phyloP scores from a whole-genome alignment of 2,888 invertebrate genomes.

The Eurois occulta region DNA sequence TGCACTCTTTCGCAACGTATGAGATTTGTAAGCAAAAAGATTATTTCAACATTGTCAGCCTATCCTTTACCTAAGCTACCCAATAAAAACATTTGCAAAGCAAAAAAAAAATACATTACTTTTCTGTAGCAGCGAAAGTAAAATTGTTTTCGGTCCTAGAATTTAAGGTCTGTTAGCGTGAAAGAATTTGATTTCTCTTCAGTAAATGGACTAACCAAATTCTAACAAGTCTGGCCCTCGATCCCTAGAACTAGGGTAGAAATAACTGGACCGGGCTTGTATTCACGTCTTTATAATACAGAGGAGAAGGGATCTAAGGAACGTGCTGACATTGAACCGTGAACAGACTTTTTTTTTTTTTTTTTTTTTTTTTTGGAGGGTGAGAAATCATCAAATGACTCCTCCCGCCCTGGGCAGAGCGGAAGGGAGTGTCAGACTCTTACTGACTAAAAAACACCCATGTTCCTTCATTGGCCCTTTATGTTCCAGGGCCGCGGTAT shows the following conservation, averaged over 20 bases:
- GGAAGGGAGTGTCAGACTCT: too few species aligned
- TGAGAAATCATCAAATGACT: too few species aligned
- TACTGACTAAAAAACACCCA: too few species aligned
- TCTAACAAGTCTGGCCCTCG: conserved; percentile 37
- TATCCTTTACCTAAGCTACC: background rate
- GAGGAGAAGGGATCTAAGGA: conserved; percentile 62
- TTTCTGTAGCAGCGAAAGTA: conserved; percentile 11
- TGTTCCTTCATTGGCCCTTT: too few species aligned
- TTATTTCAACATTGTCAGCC: conserved; percentile 14
- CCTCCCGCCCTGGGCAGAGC: too few species aligned
- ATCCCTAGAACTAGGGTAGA: conserved; percentile 45
- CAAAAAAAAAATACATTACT: conserved; percentile 16
- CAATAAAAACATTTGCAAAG: conserved; percentile 19
- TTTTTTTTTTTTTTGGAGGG: too few species aligned
- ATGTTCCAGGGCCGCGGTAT: too few species aligned
- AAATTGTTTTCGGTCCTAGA: background rate
- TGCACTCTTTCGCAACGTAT: conserved; percentile 15
- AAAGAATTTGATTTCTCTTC: conserved; percentile 36
- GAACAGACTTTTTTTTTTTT: conserved; percentile 72
- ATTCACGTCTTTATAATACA: conserved; percentile 57
- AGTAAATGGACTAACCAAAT: conserved; percentile 36
- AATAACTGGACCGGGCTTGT: conserved; percentile 47
- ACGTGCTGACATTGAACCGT: conserved; percentile 69
- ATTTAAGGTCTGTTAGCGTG: background rate
- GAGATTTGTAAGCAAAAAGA: conserved; percentile 11